Base-by-base conservation (phyloP, 1,140 invertebrate species). In the Araneus ventricosus region DNA sequence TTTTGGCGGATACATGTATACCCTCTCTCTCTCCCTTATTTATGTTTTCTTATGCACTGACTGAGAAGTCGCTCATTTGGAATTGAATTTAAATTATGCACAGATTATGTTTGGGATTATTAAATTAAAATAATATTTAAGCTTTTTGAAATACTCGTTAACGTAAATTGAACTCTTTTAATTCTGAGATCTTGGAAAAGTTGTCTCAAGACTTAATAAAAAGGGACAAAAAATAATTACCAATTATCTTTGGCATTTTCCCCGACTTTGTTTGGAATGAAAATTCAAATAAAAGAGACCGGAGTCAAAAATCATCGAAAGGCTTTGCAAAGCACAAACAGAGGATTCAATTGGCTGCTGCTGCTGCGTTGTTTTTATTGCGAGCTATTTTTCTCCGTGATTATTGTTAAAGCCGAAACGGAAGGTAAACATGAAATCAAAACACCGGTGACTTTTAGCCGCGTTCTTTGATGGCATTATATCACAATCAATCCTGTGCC, bases 111-210 rank as follows among this genome's bases (percentile, higher is more conserved):
- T 59, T 27, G 59, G 27, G 45, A 91, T 82, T 91, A 91, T 63
- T 84, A 91, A 91, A 91, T 91, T 91, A 91, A 91, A 91, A 91
- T 90, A 90, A 90, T 91, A 80, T 91, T 63, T 84, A 84, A 57
- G 52, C 41, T 84, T 84, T 91, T 91, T 75, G 70, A 75, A 75
- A 27, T 57, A 63, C 67, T 89, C 70, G 88, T 89, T 89, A 79
- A 45, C 41, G 45, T 89, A 79, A 63, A 89, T 89, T 89, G 88
- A 89, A 79, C 37, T 79, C 30, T 63, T 41, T 52, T 89, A 80
- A 89, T 89, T 89, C 70, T 14, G n/a, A 79, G 27, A 89, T 75
- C 70, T 34, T 6, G 30, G 14, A 75, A 75, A 20, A 45, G 39
- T 45, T 45, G 80, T 52, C 27, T 45, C 37, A 24, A 45, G 10